Evolutionary conservation across 2,888 invertebrate species (phyloP).

Genomic region (Pachymerium ferrugineum): DNA sequence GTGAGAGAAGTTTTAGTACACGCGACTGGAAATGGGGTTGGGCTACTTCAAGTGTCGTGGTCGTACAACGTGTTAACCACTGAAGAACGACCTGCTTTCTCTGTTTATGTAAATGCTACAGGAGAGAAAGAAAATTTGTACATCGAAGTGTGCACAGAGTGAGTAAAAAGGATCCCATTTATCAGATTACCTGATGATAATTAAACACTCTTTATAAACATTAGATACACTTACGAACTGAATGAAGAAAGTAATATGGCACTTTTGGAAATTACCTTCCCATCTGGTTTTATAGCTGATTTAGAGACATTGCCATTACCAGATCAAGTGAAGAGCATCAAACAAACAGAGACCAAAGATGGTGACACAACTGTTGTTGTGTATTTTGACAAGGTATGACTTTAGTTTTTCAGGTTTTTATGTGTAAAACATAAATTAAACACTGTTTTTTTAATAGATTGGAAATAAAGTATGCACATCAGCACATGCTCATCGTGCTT

Average conservation of each 20-base stretch:
- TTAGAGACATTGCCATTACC: conserved; percentile 55
- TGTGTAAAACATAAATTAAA: no score
- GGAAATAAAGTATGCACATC: conserved; percentile 28
- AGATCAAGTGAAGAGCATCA: conserved; percentile 48
- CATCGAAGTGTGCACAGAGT: conserved; percentile 39
- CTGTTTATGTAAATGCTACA: conserved; percentile 35
- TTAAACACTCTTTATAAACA: not conserved
- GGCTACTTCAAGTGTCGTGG: conserved; percentile 39
- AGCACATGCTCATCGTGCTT: conserved; percentile 62
- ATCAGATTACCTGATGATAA: no score
- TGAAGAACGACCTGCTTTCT: conserved; percentile 37
- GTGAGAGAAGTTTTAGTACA: conserved; percentile 35
- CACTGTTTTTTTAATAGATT: no score
- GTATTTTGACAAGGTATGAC: conserved; percentile 68
- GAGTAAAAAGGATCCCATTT: no score
- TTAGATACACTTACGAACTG: conserved; percentile 40
- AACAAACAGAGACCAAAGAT: conserved; percentile 63
- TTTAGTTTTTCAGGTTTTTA: no score
- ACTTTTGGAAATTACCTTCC: conserved; percentile 79
- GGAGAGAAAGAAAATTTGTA: conserved; percentile 38
- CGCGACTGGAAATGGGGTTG: conserved; percentile 39
- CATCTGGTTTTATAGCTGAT: conserved; percentile 85
- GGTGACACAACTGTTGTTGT: conserved; percentile 61
- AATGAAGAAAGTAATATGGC: conserved; percentile 69
- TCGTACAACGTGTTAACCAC: conserved; percentile 38